Percentiles rank a stretch among this genome's conserved stretches.
Evolutionary conservation across 2,888 invertebrate species (phyloP).

Genomic region (Papilio protenor): DNA sequence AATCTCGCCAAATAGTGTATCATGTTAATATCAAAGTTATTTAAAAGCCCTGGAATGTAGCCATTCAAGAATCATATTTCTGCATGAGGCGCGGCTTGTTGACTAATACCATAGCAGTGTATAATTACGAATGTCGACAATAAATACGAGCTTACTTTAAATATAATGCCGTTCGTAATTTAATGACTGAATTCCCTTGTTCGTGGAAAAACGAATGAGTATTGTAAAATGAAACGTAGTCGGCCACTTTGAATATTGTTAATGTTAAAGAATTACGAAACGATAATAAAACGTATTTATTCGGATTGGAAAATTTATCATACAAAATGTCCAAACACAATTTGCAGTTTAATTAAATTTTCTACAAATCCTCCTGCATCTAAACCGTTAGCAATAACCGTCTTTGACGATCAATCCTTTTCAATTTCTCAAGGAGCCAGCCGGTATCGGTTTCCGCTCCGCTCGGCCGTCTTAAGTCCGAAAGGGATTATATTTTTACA

Average conservation of each 20-base stretch:
- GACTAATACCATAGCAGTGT: constrained; percentile 56
- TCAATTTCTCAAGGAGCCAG: constrained; percentile 60
- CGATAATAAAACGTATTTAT: neutral
- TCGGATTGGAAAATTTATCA: neutral
- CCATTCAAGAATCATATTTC: constrained; percentile 34
- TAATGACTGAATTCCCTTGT: constrained; percentile 44
- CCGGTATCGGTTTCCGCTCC: constrained; percentile 57
- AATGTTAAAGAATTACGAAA: constrained; percentile 5
- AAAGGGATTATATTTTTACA: constrained; percentile 79
- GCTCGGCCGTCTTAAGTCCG: constrained; percentile 59
- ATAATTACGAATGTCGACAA: constrained; percentile 65
- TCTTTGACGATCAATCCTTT: constrained; percentile 79
- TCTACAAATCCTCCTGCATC: constrained; percentile 68
- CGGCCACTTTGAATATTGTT: constrained; percentile 5
- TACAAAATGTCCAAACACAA: constrained; percentile 46
- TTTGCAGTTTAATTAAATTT: constrained; percentile 68
- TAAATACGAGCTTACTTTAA: constrained; percentile 64
- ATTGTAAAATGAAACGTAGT: constrained; percentile 36
- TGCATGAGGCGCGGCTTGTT: constrained; percentile 47
- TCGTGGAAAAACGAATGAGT: constrained; percentile 32
- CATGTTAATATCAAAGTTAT: no score
- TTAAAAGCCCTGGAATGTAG: constrained; percentile 51
- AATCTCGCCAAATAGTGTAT: no score
- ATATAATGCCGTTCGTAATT: constrained; percentile 42
- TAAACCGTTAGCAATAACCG: constrained; percentile 64